A percentile compares a stretch with the other conserved stretches of the same genome.
Evolutionary conservation across 2,113 vertebrate species (phyloP).

Genomic region (Phaethornis superciliosus): DNA sequence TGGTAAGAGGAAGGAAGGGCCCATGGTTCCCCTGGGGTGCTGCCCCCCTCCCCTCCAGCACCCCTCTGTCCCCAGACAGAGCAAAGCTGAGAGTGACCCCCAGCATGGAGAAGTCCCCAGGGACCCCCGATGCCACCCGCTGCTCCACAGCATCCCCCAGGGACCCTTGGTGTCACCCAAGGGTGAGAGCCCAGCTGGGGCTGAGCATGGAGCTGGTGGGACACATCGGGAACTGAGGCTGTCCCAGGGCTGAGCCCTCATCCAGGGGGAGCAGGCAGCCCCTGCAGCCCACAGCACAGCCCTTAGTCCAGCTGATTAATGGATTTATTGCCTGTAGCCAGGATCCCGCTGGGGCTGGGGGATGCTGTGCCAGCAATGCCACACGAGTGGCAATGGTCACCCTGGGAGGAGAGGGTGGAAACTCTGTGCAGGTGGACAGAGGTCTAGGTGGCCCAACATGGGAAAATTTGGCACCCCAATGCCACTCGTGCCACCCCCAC

Average conservation of each 20-base stretch:
- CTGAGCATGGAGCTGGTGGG: too few species aligned
- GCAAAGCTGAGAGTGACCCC: neutral
- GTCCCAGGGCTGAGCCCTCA: too few species aligned
- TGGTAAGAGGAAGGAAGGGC: neutral
- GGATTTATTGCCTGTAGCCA: too few species aligned
- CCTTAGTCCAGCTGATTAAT: too few species aligned
- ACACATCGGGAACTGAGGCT: too few species aligned
- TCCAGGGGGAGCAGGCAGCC: neutral
- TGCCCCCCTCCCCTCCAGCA: neutral
- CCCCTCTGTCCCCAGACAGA: neutral
- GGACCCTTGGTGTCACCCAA: too few species aligned
- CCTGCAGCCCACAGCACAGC: too few species aligned
- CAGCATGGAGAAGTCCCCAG: neutral
- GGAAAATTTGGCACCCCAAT: neutral
- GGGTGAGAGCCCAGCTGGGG: too few species aligned
- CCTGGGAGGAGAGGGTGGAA: neutral
- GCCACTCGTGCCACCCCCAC: neutral
- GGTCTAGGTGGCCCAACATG: neutral
- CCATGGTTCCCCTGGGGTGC: neutral
- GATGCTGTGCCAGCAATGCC: neutral
- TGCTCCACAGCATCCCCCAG: too few species aligned
- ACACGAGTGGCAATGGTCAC: neutral
- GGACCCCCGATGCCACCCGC: too few species aligned
- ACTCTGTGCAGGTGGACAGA: too few species aligned
- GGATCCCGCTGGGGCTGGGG: too few species aligned